Conservation (phyloP, 2,113 vertebrate genomes). For the Acrocephalus kingi region DNA sequence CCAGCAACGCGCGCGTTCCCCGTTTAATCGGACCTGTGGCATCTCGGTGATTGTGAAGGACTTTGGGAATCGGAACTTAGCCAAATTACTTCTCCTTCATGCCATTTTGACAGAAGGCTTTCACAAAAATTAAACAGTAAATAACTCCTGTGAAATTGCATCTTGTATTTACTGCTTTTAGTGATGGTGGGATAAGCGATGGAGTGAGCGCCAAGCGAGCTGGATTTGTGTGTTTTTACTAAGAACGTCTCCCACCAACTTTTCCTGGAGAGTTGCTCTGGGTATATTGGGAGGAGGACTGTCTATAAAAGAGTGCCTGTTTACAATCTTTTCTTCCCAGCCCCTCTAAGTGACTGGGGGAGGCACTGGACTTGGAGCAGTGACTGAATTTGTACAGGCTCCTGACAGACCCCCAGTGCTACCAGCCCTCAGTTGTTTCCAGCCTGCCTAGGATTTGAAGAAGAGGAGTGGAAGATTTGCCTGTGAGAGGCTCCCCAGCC, state of each 20-base stretch:
- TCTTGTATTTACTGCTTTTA: slow-evolving; percentile 27
- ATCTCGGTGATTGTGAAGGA: slow-evolving; percentile 50
- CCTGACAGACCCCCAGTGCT: fast-evolving
- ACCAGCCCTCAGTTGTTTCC: neutral
- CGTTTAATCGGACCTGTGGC: slow-evolving; percentile 59
- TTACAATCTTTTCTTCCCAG: neutral
- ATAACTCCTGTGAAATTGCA: slow-evolving; percentile 34
- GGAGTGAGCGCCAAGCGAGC: neutral
- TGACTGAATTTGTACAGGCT: neutral
- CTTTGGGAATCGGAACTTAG: neutral
- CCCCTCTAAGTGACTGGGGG: neutral
- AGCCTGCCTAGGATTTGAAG: neutral
- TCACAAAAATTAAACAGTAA: slow-evolving; percentile 49
- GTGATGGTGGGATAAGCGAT: neutral
- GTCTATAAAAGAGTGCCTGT: neutral
- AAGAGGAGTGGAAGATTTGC: neutral
- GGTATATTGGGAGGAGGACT: neutral
- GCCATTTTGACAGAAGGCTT: slow-evolving; percentile 56
- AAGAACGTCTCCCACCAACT: neutral
- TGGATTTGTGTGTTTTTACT: neutral
- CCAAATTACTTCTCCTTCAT: slow-evolving; percentile 22
- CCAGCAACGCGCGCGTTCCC: slow-evolving; percentile 17
- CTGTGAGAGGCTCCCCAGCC: neutral
- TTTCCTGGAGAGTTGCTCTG: fast-evolving
- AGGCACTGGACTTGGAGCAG: neutral